Conservation (phyloP, 92 coral and sea anemone genomes). For the Phymanthus crucifer region DNA sequence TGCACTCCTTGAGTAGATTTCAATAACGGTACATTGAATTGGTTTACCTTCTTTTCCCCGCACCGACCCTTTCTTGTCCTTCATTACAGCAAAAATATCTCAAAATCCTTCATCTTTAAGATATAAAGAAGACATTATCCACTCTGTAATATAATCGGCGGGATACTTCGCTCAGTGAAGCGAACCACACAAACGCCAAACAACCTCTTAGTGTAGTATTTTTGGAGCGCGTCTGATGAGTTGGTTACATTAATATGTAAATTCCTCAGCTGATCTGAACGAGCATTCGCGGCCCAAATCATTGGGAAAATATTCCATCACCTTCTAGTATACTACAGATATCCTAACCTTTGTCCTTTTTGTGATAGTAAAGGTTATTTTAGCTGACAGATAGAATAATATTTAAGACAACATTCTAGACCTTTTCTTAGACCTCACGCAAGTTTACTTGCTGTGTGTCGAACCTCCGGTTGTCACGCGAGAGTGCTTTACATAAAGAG, state of each 20-base stretch:
- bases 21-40: background rate
- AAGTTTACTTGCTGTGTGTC: background rate
- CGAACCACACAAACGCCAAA: slow-evolving; percentile 24
- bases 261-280: slow-evolving; percentile 12
- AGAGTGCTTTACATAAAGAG: background rate
- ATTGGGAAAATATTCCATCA: background rate
- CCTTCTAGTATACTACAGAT: background rate
- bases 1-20: background rate
- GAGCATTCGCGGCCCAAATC: slow-evolving; percentile 1
- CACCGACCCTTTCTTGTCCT: slow-evolving; percentile 32
- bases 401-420: slow-evolving; percentile 3
- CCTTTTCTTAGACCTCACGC: background rate
- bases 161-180: slow-evolving; percentile 17
- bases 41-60: slow-evolving; percentile 35
- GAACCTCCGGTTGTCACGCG: background rate
- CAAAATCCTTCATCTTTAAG: background rate
- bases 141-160: background rate
- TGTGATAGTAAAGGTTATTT: slow-evolving; percentile 3
- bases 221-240: background rate
- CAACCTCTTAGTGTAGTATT: background rate
- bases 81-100: slow-evolving; percentile 6
- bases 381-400: slow-evolving; percentile 2
- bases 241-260: slow-evolving; percentile 16
- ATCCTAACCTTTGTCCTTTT: slow-evolving; percentile 19
- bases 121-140: background rate